Percentiles rank a stretch among this genome's conserved stretches.
Evolutionary conservation across 2,113 vertebrate species (phyloP).

Genomic region (Cnemophilus loriae): DNA sequence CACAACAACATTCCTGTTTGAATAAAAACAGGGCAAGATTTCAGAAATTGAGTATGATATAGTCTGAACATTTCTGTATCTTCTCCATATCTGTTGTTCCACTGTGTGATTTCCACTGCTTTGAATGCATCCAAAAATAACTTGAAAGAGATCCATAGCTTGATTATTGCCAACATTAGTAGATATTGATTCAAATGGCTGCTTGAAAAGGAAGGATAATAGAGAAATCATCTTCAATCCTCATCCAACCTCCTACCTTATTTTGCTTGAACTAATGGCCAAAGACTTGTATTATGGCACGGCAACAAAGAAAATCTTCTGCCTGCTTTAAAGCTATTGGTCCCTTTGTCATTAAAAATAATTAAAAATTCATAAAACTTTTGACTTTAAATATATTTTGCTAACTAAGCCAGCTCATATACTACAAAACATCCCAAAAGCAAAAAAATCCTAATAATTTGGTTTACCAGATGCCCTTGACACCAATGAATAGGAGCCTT

Average conservation of each 20-base stretch:
- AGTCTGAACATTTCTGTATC: not conserved
- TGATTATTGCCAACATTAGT: not conserved
- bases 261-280: not conserved
- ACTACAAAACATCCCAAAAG: not conserved
- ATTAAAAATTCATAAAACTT: not conserved
- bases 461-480: not conserved
- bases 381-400: not conserved
- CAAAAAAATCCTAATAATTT: not conserved
- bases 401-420: not conserved
- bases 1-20: not conserved
- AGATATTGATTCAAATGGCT: not conserved
- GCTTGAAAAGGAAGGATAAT: not conserved
- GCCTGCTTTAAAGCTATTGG: not conserved
- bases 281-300: not conserved
- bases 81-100: not conserved
- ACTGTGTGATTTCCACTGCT: not conserved
- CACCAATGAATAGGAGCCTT: not conserved
- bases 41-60: not conserved
- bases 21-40: not conserved
- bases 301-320: not conserved
- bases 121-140: not conserved
- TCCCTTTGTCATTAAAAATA: not conserved
- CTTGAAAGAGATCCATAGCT: not conserved
- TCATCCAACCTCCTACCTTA: not conserved
- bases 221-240: not conserved